Base-by-base conservation (phyloP, 2,888 invertebrate species). In the Lithodes maja region DNA sequence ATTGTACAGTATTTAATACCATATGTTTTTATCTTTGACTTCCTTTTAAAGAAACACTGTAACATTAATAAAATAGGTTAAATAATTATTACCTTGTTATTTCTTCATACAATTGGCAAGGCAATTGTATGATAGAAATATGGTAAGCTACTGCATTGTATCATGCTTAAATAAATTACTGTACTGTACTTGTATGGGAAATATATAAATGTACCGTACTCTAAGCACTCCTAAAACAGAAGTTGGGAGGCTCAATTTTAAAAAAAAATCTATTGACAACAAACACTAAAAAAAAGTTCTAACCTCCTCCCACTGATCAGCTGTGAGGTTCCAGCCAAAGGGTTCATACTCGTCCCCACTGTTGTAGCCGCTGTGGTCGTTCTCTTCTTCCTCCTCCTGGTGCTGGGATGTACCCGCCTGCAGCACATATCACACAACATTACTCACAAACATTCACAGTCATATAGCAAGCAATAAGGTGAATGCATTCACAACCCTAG, bases 261-360 rank as follows among this genome's bases (percentile, higher is more conserved):
- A 33, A 33, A 33, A 33, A 33, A 33, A 33, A 33, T 33, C 33
- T 33, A 33, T 33, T 33, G 33, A 33, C 33, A 33, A 83, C 71
- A 74, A 2, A 55, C 83, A 83, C 12, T n/a, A 53, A 71, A 49
- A 15, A 33, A 52, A 7, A 50, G 3, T 17, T 68, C 90, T 9
- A 82, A 92, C 92, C 90, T 92, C 92, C 71, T 89, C 87, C 92
- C 92, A 92, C 81, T 92, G 90, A 49, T 92, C 91, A 52, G 90
- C 89, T 1, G 92, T 91, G 15, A 92, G 90, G 71, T 92, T 90
- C 91, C 91, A 91, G 50, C 89, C 90, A 80, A 90, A 90, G 2
- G 91, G 86, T 49, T 91, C 91, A 52, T 92, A 91, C 78, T 92
- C 92, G 69, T 92, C 92, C 3, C 92, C 92, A 50, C 90, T 90